Percentiles rank a stretch among this genome's conserved stretches.
Conservation (phyloP, 2,888 invertebrate species). For the Caenorhabditis parvicauda region DNA sequence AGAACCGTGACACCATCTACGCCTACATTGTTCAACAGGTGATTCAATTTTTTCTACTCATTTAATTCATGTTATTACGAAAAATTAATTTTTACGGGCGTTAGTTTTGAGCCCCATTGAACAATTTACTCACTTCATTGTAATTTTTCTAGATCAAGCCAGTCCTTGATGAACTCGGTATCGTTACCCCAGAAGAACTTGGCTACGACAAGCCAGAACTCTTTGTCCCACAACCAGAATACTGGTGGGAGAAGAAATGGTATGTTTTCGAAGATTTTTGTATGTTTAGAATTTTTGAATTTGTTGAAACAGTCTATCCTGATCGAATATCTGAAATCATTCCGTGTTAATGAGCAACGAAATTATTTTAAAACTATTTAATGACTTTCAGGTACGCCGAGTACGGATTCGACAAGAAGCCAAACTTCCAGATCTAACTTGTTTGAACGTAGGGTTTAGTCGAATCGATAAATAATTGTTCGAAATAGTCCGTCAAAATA, state of each 20-base stretch:
- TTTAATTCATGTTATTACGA: neutral
- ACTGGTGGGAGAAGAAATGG: constrained; percentile 62
- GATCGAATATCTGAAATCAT: neutral
- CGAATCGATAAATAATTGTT: no score
- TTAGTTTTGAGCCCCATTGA: constrained; percentile 68
- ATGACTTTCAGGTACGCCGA: constrained; percentile 46
- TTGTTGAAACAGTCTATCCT: neutral
- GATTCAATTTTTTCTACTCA: neutral
- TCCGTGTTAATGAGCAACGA: neutral
- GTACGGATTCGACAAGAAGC: constrained; percentile 60
- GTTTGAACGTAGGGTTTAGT: no score
- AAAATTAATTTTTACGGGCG: constrained; percentile 76
- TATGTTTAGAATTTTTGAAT: neutral
- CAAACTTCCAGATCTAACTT: constrained; percentile 47
- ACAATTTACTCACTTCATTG: neutral
- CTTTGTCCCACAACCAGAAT: constrained; percentile 75
- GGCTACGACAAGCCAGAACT: constrained; percentile 96
- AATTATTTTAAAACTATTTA: neutral
- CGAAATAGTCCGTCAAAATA: no score
- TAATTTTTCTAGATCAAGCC: constrained; percentile 79
- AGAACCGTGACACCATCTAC: constrained; percentile 67
- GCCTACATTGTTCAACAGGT: constrained; percentile 64
- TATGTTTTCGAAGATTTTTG: constrained; percentile 9
- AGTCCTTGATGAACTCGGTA: constrained; percentile 86
- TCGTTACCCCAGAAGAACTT: constrained; percentile 88